Evolutionary conservation across 2,113 vertebrate species (phyloP).

Genomic region (Ptychochromis oligacanthus): DNA sequence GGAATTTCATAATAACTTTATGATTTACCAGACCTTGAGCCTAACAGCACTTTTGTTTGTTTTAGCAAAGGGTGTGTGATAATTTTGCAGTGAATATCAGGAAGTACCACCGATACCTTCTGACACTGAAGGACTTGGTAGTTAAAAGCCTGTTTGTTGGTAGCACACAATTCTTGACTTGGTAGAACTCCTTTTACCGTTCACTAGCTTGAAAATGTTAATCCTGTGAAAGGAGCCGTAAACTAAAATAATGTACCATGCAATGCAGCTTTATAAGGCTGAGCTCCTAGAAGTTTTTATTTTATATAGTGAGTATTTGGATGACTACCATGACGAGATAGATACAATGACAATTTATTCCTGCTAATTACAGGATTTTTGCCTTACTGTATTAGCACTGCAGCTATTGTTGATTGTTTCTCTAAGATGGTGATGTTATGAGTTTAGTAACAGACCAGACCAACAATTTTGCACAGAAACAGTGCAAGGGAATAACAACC

Average conservation of each 20-base stretch:
- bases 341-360: neutral
- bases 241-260: neutral
- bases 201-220: neutral
- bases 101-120: conserved; percentile 20
- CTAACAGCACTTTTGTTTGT: conserved; percentile 28
- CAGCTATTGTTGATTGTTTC: neutral
- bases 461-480: neutral
- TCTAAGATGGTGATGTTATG: neutral
- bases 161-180: neutral
- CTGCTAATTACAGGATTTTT: neutral
- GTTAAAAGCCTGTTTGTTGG: neutral
- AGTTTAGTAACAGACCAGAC: neutral
- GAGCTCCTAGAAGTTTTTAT: neutral
- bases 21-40: neutral
- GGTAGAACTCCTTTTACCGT: too few species aligned
- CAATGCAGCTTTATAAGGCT: neutral
- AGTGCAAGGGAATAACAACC: neutral
- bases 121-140: neutral
- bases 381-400: neutral
- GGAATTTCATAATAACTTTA: conserved; percentile 5
- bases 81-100: conserved; percentile 8
- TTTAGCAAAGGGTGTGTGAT: conserved; percentile 47
- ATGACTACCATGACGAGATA: neutral
- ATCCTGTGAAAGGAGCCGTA: neutral
- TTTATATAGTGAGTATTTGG: neutral